A percentile compares a stretch with the other conserved stretches of the same genome.
phyloP scores from a whole-genome alignment of 2,113 vertebrate genomes.

The Pseudolaguvia tuberculata region DNA sequence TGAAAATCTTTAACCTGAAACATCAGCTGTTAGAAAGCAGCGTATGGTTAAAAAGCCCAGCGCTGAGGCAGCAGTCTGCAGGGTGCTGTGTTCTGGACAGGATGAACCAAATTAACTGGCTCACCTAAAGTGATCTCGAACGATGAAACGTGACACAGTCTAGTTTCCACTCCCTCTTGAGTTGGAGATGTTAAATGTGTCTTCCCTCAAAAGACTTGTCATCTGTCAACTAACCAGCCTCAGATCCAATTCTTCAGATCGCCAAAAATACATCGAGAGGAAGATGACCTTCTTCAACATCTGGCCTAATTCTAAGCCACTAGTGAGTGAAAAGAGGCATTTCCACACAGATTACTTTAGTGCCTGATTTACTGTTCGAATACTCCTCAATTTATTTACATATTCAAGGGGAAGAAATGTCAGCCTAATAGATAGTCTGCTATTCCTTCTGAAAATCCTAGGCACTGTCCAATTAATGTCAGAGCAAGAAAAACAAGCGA shows the following conservation, averaged over 20 bases:
- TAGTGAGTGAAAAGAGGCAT: slow-evolving; percentile 61
- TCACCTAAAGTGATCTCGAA: slow-evolving; percentile 45
- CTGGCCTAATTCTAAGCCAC: slow-evolving; percentile 70
- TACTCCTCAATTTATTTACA: neutral
- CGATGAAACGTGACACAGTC: slow-evolving; percentile 45
- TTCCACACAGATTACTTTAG: slow-evolving; percentile 60
- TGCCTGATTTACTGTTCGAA: slow-evolving; percentile 38
- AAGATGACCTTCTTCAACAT: slow-evolving; percentile 70
- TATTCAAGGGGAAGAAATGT: neutral
- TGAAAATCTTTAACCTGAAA: neutral
- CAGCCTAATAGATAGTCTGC: no score
- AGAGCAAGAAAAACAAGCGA: no score
- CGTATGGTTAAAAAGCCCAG: slow-evolving; percentile 1
- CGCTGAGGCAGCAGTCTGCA: slow-evolving; percentile 25
- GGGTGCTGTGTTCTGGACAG: slow-evolving; percentile 19
- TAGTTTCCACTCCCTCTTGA: slow-evolving; percentile 49
- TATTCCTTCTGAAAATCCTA: no score
- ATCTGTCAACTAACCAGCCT: slow-evolving; percentile 63
- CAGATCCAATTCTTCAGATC: slow-evolving; percentile 45
- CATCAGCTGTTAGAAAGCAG: neutral
- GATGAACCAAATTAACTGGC: slow-evolving; percentile 35
- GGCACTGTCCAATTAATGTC: no score
- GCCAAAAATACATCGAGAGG: slow-evolving; percentile 66
- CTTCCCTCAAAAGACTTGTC: slow-evolving; percentile 59
- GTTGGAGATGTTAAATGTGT: slow-evolving; percentile 48